These are phyloP conservation scores for Centroberyx gerrardi DNA, from an alignment of 2,797 vertebrate species.

Conservation along the genomic window DNA sequence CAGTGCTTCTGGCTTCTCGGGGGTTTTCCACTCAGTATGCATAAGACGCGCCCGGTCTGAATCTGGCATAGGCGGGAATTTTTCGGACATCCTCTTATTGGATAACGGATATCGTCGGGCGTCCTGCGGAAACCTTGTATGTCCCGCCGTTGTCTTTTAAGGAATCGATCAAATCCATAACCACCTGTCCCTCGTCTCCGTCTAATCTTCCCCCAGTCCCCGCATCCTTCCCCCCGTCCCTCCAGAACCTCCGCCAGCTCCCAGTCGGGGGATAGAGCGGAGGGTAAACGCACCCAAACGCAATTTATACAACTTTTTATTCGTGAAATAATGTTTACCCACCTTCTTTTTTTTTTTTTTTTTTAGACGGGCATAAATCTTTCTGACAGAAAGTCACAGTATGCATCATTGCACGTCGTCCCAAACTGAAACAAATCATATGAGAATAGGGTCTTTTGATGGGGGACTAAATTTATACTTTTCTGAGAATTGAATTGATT, in stretches of 20 bases:
- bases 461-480: no score
- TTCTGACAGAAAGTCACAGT: slow-evolving; percentile 10
- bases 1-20: slow-evolving; percentile 53
- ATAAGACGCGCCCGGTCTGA: slow-evolving; percentile 16
- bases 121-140: slow-evolving; percentile 28
- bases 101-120: slow-evolving; percentile 38
- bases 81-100: slow-evolving; percentile 30
- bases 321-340: no score
- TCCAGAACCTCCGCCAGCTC: no score
- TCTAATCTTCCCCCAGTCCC: no score
- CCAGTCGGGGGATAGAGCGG: not conserved
- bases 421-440: slow-evolving; percentile 8
- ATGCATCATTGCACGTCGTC: not conserved
- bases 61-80: slow-evolving; percentile 5
- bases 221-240: no score
- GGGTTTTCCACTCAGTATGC: slow-evolving; percentile 33
- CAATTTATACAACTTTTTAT: no score
- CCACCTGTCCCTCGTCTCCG: not conserved
- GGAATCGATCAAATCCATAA: slow-evolving; percentile 17
- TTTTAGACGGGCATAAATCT: no score
- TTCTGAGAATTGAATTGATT: no score
- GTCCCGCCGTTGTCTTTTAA: slow-evolving; percentile 21
- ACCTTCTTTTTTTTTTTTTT: no score
- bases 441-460: no score
- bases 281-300: slow-evolving; percentile 9